phyloP scores from a whole-genome alignment of 35 echinoderm and acorn worm genomes.

The Amphiura filiformis region DNA sequence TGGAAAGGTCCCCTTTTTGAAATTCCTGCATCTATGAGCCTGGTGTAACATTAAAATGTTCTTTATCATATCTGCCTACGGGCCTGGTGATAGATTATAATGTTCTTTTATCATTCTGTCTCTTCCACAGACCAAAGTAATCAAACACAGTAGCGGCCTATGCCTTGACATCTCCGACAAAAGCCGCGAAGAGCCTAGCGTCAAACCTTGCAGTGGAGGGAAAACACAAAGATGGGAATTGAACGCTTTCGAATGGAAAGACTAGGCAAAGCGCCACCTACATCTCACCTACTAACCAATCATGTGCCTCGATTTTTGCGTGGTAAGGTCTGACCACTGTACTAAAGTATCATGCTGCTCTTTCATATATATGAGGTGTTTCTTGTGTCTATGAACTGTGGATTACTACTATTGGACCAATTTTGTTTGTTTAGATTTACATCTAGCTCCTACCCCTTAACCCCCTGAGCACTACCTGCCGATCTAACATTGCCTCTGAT shows the following conservation, averaged over 20 bases:
- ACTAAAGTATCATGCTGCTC: neutral
- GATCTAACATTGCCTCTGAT: too few relatives aligned
- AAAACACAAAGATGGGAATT: constrained; percentile 81
- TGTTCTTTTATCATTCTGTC: too few relatives aligned
- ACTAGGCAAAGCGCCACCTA: neutral
- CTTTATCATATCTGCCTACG: too few relatives aligned
- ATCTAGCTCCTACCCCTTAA: neutral
- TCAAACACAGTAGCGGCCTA: constrained; percentile 91
- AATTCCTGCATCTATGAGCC: too few relatives aligned
- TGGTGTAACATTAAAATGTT: too few relatives aligned
- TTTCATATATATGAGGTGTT: neutral
- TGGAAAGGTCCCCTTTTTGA: too few relatives aligned
- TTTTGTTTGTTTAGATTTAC: neutral
- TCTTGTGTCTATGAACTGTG: neutral
- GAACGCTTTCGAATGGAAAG: constrained; percentile 57
- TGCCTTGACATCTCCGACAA: constrained; percentile 88
- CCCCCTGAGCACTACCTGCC: neutral
- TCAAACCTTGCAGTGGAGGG: constrained; percentile 86
- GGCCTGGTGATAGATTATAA: too few relatives aligned
- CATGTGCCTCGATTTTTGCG: neutral
- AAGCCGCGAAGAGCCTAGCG: constrained; percentile 66
- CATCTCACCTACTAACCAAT: neutral
- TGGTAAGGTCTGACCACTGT: too few relatives aligned
- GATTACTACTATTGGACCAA: neutral
- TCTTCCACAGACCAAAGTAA: constrained; percentile 84